Percentiles rank a stretch among this genome's conserved stretches.
phyloP scores from a whole-genome alignment of 2,888 invertebrate species.

The Patella pellucida region DNA sequence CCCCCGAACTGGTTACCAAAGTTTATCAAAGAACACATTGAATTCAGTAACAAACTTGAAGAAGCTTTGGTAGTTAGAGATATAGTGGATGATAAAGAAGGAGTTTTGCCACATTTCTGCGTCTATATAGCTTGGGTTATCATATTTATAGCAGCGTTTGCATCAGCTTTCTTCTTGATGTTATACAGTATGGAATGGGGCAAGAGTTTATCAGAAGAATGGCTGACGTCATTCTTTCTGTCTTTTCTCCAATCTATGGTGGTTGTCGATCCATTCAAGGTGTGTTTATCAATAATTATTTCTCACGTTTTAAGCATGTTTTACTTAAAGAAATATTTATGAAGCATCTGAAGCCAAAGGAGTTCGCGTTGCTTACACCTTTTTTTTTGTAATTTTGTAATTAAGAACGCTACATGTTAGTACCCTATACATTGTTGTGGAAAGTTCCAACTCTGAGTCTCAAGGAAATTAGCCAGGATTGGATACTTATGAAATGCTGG shows the following conservation, averaged over 20 bases:
- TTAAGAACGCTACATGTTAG: too few relatives aligned
- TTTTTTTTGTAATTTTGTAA: too few relatives aligned
- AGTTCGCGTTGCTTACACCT: too few relatives aligned
- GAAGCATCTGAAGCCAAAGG: too few relatives aligned
- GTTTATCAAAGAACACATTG: conserved; percentile 16
- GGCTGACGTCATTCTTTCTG: conserved; percentile 65
- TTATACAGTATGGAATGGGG: conserved; percentile 69
- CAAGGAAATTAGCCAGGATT: too few relatives aligned
- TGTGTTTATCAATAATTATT: conserved; percentile 23
- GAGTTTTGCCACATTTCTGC: conserved; percentile 40
- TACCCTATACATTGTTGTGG: too few relatives aligned
- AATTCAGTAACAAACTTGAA: conserved; percentile 13
- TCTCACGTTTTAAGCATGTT: background rate
- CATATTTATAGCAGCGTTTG: conserved; percentile 33
- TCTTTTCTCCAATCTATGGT: conserved; percentile 60
- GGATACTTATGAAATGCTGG: too few relatives aligned
- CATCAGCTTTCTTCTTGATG: conserved; percentile 65
- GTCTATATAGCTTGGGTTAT: conserved; percentile 47
- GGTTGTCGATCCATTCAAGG: conserved; percentile 64
- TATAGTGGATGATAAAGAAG: conserved; percentile 22
- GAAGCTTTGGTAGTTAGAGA: conserved; percentile 16
- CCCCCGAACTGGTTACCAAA: conserved; percentile 14
- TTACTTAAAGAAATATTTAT: too few relatives aligned
- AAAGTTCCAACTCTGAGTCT: too few relatives aligned
- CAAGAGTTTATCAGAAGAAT: conserved; percentile 63